A percentile compares a stretch with the other conserved stretches of the same genome.
Evolutionary conservation across 2,888 invertebrate species (phyloP).

Genomic region (Catocala sponsa): DNA sequence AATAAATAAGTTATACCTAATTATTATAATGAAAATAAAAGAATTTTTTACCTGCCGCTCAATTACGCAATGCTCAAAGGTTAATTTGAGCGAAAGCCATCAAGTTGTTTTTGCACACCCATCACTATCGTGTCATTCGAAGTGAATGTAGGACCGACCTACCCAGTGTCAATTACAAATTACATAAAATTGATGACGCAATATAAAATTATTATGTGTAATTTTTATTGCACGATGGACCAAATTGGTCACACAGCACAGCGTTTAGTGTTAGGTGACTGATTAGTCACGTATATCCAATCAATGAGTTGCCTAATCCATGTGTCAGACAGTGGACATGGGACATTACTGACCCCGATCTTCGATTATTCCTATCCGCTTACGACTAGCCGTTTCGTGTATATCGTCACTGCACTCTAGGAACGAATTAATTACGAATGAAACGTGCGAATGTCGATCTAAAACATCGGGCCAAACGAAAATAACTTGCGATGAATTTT

Average conservation of each 20-base stretch:
- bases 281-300: not conserved
- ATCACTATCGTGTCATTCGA: conserved; percentile 12
- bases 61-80: not conserved
- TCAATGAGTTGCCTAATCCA: not conserved
- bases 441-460: too few species aligned
- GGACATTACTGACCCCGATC: too few species aligned
- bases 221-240: conserved; percentile 26
- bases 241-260: conserved; percentile 4
- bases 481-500: too few species aligned
- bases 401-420: too few species aligned
- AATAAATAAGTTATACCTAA: too few species aligned
- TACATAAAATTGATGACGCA: conserved; percentile 41
- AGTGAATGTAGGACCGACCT: conserved; percentile 32
- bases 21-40: too few species aligned
- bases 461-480: too few species aligned
- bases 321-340: too few species aligned
- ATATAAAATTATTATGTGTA: conserved; percentile 37
- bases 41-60: too few species aligned
- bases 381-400: too few species aligned
- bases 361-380: too few species aligned
- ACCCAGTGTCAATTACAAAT: conserved; percentile 18
- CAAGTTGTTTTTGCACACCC: not conserved
- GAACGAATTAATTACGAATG: too few species aligned
- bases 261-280: not conserved
- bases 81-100: not conserved